phyloP scores from a whole-genome alignment of 2,113 vertebrate species.

The Sylvicapra grimmia region DNA sequence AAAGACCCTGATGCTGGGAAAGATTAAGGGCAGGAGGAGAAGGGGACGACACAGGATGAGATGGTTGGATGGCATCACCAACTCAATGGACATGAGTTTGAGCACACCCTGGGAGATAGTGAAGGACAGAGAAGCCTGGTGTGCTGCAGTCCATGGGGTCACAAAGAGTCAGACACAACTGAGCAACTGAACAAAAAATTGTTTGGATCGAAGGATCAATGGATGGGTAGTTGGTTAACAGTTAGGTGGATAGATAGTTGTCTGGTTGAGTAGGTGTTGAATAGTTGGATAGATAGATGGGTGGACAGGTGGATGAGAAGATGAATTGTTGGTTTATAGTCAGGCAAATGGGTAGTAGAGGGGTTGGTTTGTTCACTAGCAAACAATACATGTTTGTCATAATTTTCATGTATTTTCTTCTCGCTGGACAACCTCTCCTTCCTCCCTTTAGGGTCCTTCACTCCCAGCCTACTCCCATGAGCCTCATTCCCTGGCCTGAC shows the following conservation, averaged over 20 bases:
- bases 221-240: neutral
- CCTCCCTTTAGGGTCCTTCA: neutral
- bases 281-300: neutral
- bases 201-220: neutral
- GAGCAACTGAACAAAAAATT: neutral
- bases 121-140: neutral
- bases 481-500: neutral
- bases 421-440: neutral
- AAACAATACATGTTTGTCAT: neutral
- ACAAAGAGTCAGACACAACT: neutral
- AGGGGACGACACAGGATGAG: neutral
- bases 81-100: neutral
- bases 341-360: neutral
- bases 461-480: neutral
- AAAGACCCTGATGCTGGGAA: neutral
- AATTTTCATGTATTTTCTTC: neutral
- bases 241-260: neutral
- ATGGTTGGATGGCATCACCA: neutral
- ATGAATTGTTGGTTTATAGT: neutral
- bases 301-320: neutral
- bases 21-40: neutral
- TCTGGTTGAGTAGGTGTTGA: neutral
- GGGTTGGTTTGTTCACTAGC: neutral
- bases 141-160: neutral
- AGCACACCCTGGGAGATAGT: neutral